These are phyloP conservation scores for Homarus gammarus DNA, from an alignment of 2,888 invertebrate species.

Conservation along the genomic window DNA sequence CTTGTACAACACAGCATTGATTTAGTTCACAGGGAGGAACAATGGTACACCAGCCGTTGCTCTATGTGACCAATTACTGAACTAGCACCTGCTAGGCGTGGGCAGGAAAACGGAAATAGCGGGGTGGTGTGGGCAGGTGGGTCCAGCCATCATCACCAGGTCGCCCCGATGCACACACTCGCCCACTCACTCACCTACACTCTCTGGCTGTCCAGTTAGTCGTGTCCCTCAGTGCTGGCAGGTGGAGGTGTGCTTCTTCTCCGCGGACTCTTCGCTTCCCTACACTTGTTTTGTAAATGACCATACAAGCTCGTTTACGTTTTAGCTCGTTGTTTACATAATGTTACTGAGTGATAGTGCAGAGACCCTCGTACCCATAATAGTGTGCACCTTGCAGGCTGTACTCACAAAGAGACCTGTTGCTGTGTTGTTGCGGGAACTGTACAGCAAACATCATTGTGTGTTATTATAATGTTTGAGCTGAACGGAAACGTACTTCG, in stretches of 20 bases:
- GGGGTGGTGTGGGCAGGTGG: conserved; percentile 54
- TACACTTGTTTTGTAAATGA: not conserved
- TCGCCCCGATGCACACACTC: conserved; percentile 30
- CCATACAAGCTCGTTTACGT: not conserved
- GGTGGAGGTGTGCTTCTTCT: conserved; percentile 8
- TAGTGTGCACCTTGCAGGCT: too few species aligned
- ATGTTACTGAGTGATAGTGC: too few species aligned
- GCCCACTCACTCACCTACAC: conserved; percentile 50
- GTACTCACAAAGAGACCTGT: too few species aligned
- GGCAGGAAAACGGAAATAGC: conserved; percentile 70
- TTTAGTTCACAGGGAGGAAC: not conserved
- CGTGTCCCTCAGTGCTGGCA: conserved; percentile 23
- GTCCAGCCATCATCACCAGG: not conserved
- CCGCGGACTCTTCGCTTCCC: not conserved
- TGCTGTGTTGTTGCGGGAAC: not conserved
- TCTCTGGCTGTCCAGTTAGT: conserved; percentile 34
- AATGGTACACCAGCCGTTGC: not conserved
- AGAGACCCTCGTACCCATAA: too few species aligned
- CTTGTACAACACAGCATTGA: not conserved
- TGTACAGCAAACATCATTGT: not conserved
- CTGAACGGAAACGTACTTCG: not conserved
- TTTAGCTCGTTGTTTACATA: not conserved
- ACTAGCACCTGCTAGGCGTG: conserved; percentile 54
- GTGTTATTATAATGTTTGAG: not conserved
- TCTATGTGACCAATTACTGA: conserved; percentile 19